Percentiles rank a stretch among this genome's conserved stretches.
Conservation (phyloP, 2,797 vertebrate species). For the Esox lucius region DNA sequence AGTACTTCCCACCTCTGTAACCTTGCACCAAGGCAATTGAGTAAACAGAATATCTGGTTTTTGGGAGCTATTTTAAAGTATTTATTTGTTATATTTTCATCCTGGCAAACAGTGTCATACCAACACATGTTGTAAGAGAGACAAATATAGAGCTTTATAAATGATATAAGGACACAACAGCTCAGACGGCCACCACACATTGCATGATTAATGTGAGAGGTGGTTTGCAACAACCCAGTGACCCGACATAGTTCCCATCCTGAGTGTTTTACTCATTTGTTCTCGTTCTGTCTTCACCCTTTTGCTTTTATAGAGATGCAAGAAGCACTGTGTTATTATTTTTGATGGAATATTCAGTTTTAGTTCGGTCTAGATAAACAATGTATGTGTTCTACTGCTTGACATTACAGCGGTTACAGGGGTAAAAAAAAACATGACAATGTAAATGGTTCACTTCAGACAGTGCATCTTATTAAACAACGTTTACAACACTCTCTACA, state of each 20-base stretch:
- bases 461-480: slow-evolving; percentile 5
- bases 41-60: slow-evolving; percentile 41
- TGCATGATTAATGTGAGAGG: slow-evolving; percentile 10
- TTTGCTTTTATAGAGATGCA: too few relatives aligned
- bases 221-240: slow-evolving; percentile 4
- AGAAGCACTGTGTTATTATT: not conserved
- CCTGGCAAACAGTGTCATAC: slow-evolving; percentile 5
- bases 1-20: too few relatives aligned
- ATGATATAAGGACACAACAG: slow-evolving; percentile 24
- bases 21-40: slow-evolving; percentile 23
- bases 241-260: not conserved
- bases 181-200: slow-evolving; percentile 15
- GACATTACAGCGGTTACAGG: not conserved
- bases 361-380: not conserved
- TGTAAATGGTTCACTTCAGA: slow-evolving; percentile 7
- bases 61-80: slow-evolving; percentile 36
- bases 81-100: slow-evolving; percentile 39
- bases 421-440: slow-evolving; percentile 13
- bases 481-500: not conserved
- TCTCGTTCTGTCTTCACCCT: not conserved
- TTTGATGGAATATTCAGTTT: not conserved
- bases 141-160: slow-evolving; percentile 14
- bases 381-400: not conserved
- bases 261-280: not conserved
- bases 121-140: slow-evolving; percentile 38